phyloP scores from a whole-genome alignment of 2,113 vertebrate species.

The Ictalurus furcatus region DNA sequence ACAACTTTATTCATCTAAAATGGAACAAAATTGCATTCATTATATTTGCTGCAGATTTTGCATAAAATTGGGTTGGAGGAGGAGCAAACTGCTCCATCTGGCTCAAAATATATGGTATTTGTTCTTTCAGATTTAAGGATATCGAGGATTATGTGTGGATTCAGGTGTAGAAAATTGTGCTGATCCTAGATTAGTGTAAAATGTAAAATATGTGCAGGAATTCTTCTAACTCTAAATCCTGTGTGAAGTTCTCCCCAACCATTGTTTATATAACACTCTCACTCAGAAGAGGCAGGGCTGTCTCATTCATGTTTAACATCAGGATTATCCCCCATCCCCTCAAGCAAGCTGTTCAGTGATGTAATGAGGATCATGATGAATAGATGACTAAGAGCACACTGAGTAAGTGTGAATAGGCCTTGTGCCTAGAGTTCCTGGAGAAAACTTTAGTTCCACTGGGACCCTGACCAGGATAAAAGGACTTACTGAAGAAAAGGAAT shows the following conservation, averaged over 20 bases:
- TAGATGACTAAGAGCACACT: not conserved
- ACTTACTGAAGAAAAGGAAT: not conserved
- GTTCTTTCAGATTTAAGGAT: not conserved
- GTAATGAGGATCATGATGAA: not conserved
- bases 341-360: not conserved
- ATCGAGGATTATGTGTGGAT: not conserved
- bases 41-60: not conserved
- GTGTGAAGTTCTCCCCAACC: not conserved
- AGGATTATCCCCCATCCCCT: not conserved
- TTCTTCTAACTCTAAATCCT: not conserved
- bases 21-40: not conserved
- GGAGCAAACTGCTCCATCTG: not conserved
- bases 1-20: not conserved
- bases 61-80: not conserved
- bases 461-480: not conserved
- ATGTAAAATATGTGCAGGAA: not conserved
- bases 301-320: conserved; percentile 8
- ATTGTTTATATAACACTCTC: conserved; percentile 9
- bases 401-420: not conserved
- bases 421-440: not conserved
- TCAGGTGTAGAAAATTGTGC: not conserved
- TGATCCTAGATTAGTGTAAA: not conserved
- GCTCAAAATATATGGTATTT: not conserved
- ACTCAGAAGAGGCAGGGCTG: not conserved
- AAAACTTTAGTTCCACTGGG: not conserved